Conservation (phyloP, 2,113 vertebrate species). For the Oryzias javanicus region DNA sequence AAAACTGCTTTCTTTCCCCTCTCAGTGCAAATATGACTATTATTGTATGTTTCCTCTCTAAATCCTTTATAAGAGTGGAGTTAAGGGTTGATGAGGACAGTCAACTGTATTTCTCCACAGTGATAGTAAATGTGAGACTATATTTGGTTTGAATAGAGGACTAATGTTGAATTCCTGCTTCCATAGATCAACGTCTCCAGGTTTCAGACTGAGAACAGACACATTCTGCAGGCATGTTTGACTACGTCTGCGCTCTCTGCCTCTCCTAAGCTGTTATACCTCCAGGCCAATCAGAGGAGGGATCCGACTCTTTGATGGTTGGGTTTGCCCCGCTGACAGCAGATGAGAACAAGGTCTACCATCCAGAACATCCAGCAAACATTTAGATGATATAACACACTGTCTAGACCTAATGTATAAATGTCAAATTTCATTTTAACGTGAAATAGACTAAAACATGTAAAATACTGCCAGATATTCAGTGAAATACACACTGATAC, state of each 20-base stretch:
- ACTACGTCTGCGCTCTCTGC: slow-evolving; percentile 2
- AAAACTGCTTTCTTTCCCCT: too few relatives aligned
- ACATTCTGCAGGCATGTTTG: slow-evolving; percentile 7
- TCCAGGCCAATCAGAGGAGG: slow-evolving; percentile 35
- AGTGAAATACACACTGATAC: too few relatives aligned
- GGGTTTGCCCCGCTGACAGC: slow-evolving; percentile 18
- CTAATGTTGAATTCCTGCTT: not conserved
- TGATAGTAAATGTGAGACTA: too few relatives aligned
- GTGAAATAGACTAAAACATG: too few relatives aligned
- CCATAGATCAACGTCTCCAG: not conserved
- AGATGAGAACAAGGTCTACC: slow-evolving; percentile 27
- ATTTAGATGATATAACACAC: slow-evolving; percentile 11
- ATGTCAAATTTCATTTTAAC: too few relatives aligned
- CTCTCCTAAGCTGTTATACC: slow-evolving; percentile 24
- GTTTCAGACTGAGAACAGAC: slow-evolving; percentile 1
- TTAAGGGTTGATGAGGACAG: too few relatives aligned
- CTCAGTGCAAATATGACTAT: too few relatives aligned
- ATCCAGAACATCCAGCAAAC: slow-evolving; percentile 30
- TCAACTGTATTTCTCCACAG: too few relatives aligned
- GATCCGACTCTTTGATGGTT: slow-evolving; percentile 43
- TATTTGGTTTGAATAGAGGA: not conserved
- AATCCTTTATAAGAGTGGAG: too few relatives aligned
- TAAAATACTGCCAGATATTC: not conserved
- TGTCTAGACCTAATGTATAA: slow-evolving; percentile 7
- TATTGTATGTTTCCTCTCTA: too few relatives aligned